phyloP scores from a whole-genome alignment of 2,888 invertebrate species.

The Torymus tubicola region DNA sequence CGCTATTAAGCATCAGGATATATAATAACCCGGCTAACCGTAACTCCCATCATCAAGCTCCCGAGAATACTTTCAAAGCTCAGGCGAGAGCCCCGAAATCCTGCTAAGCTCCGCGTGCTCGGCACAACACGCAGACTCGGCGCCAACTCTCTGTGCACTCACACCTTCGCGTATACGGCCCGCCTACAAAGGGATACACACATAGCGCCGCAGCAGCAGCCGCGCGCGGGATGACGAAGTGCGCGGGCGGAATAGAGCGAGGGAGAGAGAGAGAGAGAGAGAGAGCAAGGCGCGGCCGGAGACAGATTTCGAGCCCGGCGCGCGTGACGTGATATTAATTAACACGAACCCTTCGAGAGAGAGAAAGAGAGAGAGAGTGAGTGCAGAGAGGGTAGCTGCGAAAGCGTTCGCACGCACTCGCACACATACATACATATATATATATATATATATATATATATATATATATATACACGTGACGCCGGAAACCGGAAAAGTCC shows the following conservation, averaged over 20 bases:
- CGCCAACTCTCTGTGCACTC: too few relatives aligned
- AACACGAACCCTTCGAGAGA: constrained; percentile 74
- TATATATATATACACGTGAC: constrained; percentile 64
- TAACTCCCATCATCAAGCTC: too few relatives aligned
- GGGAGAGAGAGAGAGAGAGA: constrained; percentile 56
- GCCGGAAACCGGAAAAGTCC: constrained; percentile 68
- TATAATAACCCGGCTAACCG: too few relatives aligned
- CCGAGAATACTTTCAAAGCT: too few relatives aligned
- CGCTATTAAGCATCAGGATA: too few relatives aligned
- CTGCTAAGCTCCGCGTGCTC: too few relatives aligned
- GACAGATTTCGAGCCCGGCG: constrained; percentile 72
- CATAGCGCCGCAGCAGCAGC: too few relatives aligned
- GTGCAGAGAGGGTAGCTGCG: constrained; percentile 51
- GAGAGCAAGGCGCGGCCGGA: constrained; percentile 58
- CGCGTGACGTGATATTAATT: constrained; percentile 76
- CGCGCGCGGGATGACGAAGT: constrained; percentile 19
- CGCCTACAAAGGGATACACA: not conserved
- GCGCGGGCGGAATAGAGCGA: constrained; percentile 12
- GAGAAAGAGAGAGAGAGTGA: too few relatives aligned
- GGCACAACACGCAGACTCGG: too few relatives aligned
- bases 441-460: constrained; percentile 61
- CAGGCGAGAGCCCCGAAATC: too few relatives aligned
- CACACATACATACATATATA: too few relatives aligned
- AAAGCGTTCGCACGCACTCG: constrained; percentile 61
- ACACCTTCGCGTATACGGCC: too few relatives aligned